Evolutionary conservation across 2,888 invertebrate species (phyloP).

Genomic region (Auanema sp.): DNA sequence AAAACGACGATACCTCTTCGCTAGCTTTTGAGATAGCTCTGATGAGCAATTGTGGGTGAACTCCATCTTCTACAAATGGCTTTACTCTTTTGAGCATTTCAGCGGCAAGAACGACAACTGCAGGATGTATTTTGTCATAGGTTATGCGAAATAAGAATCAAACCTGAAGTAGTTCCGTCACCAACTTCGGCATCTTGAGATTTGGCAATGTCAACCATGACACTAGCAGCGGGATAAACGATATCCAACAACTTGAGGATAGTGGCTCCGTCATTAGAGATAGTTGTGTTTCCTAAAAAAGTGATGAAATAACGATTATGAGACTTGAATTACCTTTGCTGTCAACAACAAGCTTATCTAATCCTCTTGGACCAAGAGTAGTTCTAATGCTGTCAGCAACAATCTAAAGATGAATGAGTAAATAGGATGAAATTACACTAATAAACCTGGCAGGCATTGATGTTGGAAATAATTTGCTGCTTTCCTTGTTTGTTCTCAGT

Average conservation of each 20-base stretch:
- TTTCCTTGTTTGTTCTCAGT: slow-evolving; percentile 84
- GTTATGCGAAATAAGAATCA: background rate
- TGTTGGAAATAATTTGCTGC: slow-evolving; percentile 68
- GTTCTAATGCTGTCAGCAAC: slow-evolving; percentile 95
- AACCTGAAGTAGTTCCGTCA: slow-evolving; percentile 83
- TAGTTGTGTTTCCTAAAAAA: slow-evolving; percentile 78
- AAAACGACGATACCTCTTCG: slow-evolving; percentile 68
- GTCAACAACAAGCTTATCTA: slow-evolving; percentile 97
- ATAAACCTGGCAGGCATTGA: slow-evolving; percentile 62
- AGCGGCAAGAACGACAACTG: slow-evolving; percentile 90
- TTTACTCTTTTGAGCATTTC: slow-evolving; percentile 93
- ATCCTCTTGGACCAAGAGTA: slow-evolving; percentile 94
- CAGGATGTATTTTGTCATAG: too few relatives aligned
- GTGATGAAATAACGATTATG: background rate
- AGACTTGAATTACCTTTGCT: slow-evolving; percentile 66
- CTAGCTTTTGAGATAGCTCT: slow-evolving; percentile 83
- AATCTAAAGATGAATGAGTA: slow-evolving; percentile 44
- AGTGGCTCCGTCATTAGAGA: slow-evolving; percentile 98
- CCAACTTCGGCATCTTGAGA: slow-evolving; percentile 81
- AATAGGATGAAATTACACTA: slow-evolving; percentile 1
- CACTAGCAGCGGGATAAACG: slow-evolving; percentile 96
- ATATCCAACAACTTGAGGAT: slow-evolving; percentile 97
- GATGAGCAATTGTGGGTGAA: slow-evolving; percentile 89
- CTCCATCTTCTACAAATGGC: slow-evolving; percentile 91
- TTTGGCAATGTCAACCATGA: slow-evolving; percentile 95